These are phyloP conservation scores for Antheraea assamensis DNA, from an alignment of 2,888 invertebrate species.

Conservation along the genomic window DNA sequence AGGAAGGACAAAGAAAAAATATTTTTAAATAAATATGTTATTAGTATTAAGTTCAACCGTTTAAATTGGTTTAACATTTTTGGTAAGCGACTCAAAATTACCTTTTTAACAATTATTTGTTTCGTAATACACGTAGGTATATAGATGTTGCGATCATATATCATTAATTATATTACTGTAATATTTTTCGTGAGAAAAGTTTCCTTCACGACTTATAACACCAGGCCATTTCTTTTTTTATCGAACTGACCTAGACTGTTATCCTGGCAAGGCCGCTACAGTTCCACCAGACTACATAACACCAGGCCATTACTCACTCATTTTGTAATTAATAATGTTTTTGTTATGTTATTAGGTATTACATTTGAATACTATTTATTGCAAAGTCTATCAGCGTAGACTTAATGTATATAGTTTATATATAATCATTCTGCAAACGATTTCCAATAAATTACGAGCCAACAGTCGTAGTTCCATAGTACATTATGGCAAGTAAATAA, in stretches of 20 bases:
- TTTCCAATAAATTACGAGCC: neutral
- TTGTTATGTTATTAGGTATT: conserved; percentile 33
- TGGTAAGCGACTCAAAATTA: neutral
- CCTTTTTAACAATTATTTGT: neutral
- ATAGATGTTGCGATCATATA: neutral
- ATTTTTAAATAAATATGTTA: neutral
- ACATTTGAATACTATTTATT: neutral
- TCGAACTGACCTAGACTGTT: too few species aligned
- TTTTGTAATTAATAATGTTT: conserved; percentile 40
- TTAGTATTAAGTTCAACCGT: neutral
- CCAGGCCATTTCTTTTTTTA: too few species aligned
- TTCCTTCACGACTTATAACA: conserved; percentile 60
- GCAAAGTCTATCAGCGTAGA: neutral
- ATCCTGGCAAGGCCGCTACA: too few species aligned
- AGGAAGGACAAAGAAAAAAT: neutral
- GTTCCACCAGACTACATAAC: too few species aligned
- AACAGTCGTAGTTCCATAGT: neutral
- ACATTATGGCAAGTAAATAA: too few species aligned
- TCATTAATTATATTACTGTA: conserved; percentile 7
- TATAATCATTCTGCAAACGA: neutral
- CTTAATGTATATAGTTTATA: too few species aligned
- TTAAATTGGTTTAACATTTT: neutral
- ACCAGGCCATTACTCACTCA: conserved; percentile 64
- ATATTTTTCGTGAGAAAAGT: conserved; percentile 62
- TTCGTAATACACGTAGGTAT: neutral